phyloP scores from a whole-genome alignment of 2,113 vertebrate genomes.

The Macquaria ambigua region DNA sequence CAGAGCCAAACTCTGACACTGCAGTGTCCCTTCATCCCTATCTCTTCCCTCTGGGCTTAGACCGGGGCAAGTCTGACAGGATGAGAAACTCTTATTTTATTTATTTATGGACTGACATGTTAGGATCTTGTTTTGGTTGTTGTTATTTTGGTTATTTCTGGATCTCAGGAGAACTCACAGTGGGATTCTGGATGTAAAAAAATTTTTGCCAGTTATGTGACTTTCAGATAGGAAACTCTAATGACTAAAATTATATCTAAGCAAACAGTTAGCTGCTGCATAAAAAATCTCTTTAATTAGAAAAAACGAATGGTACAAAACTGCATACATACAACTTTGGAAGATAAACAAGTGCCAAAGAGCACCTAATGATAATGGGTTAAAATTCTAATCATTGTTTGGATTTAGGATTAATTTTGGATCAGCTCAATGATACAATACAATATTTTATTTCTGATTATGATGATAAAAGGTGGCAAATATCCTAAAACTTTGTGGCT shows the following conservation, averaged over 20 bases:
- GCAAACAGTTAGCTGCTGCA: not conserved
- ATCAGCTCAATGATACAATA: no score
- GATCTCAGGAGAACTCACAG: not conserved
- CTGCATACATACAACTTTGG: not conserved
- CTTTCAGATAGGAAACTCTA: not conserved
- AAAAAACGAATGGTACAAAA: not conserved
- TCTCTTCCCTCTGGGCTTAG: slow-evolving; percentile 29
- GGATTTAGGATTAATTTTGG: no score
- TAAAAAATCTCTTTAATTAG: not conserved
- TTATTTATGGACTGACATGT: slow-evolving; percentile 17
- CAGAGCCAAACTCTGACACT: slow-evolving; percentile 39
- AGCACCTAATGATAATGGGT: not conserved
- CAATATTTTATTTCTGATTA: not conserved
- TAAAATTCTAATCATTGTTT: not conserved
- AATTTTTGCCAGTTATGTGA: not conserved
- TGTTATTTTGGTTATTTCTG: not conserved
- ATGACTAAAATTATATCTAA: not conserved
- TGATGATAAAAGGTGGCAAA: not conserved
- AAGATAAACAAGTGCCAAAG: not conserved
- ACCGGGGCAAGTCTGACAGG: slow-evolving; percentile 19
- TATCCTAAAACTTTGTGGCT: not conserved
- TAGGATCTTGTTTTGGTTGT: not conserved
- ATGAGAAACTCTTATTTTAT: slow-evolving; percentile 24
- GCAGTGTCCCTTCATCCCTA: slow-evolving; percentile 36
- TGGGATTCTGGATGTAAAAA: not conserved